Conservation (phyloP, 2,888 invertebrate genomes). For the Tolmerus cingulatus region DNA sequence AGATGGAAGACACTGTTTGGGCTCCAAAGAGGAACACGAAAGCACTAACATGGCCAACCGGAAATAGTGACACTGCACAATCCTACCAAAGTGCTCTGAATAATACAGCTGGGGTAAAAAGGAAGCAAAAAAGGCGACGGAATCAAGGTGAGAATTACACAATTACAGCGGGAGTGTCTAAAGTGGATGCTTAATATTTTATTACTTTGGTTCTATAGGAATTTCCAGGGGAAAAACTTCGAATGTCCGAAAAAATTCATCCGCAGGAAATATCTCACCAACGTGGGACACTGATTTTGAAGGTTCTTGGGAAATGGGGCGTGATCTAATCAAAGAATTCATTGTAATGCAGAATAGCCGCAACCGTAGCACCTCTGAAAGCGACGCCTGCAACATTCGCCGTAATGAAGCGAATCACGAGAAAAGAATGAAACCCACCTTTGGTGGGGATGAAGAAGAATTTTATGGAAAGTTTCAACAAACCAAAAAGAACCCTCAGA, state of each 20-base stretch:
- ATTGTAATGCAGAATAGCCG: constrained; percentile 55
- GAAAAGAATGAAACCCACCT: constrained; percentile 8
- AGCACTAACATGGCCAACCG: constrained; percentile 55
- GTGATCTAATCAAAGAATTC: constrained; percentile 59
- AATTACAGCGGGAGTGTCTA: not conserved
- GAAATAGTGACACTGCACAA: constrained; percentile 42
- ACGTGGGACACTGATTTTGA: constrained; percentile 60
- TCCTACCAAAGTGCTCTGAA: constrained; percentile 52
- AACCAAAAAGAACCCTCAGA: not conserved
- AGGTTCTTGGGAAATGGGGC: constrained; percentile 60
- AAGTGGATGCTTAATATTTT: not conserved
- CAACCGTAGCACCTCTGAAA: constrained; percentile 56
- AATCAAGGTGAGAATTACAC: constrained; percentile 54
- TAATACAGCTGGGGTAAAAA: constrained; percentile 57
- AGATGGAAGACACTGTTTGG: constrained; percentile 56
- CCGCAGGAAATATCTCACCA: constrained; percentile 51
- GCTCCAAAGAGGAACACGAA: constrained; percentile 54
- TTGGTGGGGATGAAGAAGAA: constrained; percentile 18
- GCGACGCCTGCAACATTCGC: constrained; percentile 52
- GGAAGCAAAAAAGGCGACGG: constrained; percentile 57
- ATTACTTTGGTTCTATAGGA: constrained; percentile 48
- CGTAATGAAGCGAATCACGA: not conserved
- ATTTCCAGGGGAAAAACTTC: constrained; percentile 54
- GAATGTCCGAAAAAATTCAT: constrained; percentile 53
- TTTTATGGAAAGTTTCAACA: not conserved